A percentile compares a stretch with the other conserved stretches of the same genome.
These are phyloP conservation scores for Brachypodius melanocephalos DNA, from an alignment of 2,113 vertebrate species.

Conservation along the genomic window DNA sequence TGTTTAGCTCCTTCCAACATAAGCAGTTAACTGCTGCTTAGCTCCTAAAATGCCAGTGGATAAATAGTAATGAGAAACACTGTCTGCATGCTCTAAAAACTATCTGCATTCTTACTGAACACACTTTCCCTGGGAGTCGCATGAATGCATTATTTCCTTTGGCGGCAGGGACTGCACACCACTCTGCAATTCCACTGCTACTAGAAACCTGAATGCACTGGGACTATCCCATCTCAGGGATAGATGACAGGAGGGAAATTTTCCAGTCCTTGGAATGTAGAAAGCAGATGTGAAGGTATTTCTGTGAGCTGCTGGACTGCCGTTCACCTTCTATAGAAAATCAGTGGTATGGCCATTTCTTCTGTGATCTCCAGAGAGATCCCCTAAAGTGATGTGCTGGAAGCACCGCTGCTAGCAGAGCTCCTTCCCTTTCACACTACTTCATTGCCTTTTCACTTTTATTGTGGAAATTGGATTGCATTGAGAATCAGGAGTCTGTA, in stretches of 20 bases:
- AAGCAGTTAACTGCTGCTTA: not conserved
- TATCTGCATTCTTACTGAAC: rapidly evolving
- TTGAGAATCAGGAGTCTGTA: not conserved
- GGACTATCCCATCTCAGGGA: not conserved
- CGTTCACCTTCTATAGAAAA: rapidly evolving
- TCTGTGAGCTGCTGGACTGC: not conserved
- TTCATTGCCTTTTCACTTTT: not conserved
- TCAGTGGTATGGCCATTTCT: not conserved
- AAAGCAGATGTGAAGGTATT: constrained; percentile 30
- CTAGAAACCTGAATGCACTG: not conserved
- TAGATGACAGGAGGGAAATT: not conserved
- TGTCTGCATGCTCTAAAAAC: not conserved
- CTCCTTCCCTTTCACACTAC: not conserved
- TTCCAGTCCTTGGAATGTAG: constrained; percentile 17
- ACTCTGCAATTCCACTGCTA: not conserved
- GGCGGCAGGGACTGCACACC: not conserved
- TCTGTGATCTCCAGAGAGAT: not conserved
- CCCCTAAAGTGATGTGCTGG: not conserved
- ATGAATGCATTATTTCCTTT: rapidly evolving
- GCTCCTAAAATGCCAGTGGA: no score
- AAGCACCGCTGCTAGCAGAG: not conserved
- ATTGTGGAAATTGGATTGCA: not conserved
- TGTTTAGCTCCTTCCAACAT: not conserved
- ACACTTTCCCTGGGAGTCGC: rapidly evolving
- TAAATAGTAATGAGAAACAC: not conserved